A percentile compares a stretch with the other conserved stretches of the same genome.
Evolutionary conservation across 1,140 invertebrate species (phyloP).

Genomic region (Dreissena polymorpha): DNA sequence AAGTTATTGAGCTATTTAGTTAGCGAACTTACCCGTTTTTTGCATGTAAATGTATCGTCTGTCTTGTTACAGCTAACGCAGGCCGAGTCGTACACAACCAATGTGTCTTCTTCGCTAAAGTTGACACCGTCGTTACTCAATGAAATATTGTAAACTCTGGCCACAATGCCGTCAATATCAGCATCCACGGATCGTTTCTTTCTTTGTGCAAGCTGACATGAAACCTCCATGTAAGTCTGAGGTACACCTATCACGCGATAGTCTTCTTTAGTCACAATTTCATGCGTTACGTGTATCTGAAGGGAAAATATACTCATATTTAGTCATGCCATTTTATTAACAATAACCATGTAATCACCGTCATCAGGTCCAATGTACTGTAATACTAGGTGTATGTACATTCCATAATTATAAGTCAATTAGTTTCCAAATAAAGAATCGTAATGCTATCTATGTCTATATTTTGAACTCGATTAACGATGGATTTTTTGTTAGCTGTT

Average conservation of each 20-base stretch:
- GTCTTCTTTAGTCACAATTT: background rate
- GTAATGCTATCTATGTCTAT: too few relatives aligned
- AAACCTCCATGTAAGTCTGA: constrained; percentile 11
- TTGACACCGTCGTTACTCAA: constrained; percentile 22
- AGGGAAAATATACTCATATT: background rate
- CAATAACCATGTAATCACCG: background rate
- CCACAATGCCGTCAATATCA: background rate
- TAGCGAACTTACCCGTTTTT: background rate
- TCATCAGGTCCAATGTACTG: background rate
- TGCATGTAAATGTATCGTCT: background rate
- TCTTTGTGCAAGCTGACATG: constrained; percentile 1
- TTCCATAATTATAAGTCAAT: too few relatives aligned
- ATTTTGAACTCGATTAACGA: background rate
- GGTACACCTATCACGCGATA: background rate
- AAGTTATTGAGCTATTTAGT: too few relatives aligned
- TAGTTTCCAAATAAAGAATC: background rate
- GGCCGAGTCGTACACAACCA: constrained; percentile 23
- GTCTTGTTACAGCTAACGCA: constrained; percentile 34
- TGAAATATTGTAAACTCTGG: constrained; percentile 9
- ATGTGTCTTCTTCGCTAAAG: constrained; percentile 10
- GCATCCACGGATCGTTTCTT: background rate
- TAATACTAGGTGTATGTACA: too few relatives aligned
- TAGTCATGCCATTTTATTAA: too few relatives aligned
- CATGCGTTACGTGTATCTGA: background rate
- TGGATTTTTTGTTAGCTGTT: background rate